phyloP scores from a whole-genome alignment of 2,888 invertebrate species.

The Shargacucullia verbasci region DNA sequence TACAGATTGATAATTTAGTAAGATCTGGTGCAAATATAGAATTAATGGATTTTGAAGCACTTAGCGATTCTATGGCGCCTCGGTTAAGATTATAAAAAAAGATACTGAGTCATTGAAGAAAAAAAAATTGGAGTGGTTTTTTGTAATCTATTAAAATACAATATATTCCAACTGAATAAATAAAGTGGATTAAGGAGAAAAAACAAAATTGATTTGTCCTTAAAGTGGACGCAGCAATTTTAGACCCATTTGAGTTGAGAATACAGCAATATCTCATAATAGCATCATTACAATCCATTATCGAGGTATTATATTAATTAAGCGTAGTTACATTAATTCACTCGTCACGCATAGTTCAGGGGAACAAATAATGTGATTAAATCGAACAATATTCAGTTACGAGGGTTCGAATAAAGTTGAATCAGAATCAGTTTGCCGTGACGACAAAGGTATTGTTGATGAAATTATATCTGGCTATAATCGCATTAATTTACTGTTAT shows the following conservation, averaged over 20 bases:
- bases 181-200: slow-evolving; percentile 5
- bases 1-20: slow-evolving; percentile 40
- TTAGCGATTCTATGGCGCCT: slow-evolving; percentile 3
- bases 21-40: slow-evolving; percentile 16
- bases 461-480: slow-evolving; percentile 38
- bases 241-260: slow-evolving; percentile 1
- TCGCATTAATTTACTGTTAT: slow-evolving; percentile 22
- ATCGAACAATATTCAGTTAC: slow-evolving; percentile 36
- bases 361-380: slow-evolving; percentile 43
- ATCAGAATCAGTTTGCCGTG: slow-evolving; percentile 30
- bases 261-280: slow-evolving; percentile 4
- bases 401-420: slow-evolving; percentile 28
- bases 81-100: slow-evolving; percentile 4
- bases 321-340: slow-evolving; percentile 12
- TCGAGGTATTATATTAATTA: slow-evolving; percentile 10
- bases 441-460: slow-evolving; percentile 44
- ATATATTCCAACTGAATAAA: slow-evolving; percentile 17
- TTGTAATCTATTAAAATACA: slow-evolving; percentile 24
- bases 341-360: slow-evolving; percentile 12
- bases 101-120: slow-evolving; percentile 10
- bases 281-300: background rate
- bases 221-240: slow-evolving; percentile 5
- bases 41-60: slow-evolving; percentile 16
- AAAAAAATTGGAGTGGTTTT: slow-evolving; percentile 6
- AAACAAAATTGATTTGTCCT: background rate